phyloP scores from a whole-genome alignment of 2,113 vertebrate species.

The Equus quagga region DNA sequence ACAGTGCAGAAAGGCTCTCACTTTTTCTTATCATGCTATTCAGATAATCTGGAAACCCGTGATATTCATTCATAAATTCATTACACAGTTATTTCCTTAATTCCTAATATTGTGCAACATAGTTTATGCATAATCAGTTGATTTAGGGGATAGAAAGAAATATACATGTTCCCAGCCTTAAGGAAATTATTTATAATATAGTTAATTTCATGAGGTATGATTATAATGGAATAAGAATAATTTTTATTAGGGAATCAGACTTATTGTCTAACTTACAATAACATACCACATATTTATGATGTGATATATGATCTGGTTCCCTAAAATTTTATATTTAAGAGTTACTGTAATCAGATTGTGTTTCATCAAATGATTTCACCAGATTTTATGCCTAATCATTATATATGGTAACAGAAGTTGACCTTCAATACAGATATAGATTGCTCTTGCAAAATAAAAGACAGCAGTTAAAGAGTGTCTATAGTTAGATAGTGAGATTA shows the following conservation, averaged over 20 bases:
- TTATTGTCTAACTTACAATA: neutral
- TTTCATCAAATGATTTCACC: conserved; percentile 26
- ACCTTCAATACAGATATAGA: conserved; percentile 25
- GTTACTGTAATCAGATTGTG: neutral
- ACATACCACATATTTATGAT: neutral
- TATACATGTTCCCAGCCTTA: neutral
- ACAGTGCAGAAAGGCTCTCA: neutral
- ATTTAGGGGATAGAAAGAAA: neutral
- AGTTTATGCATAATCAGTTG: neutral
- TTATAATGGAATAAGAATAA: conserved; percentile 17
- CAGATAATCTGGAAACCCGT: neutral
- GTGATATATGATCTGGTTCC: neutral
- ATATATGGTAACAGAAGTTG: neutral
- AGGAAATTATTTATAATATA: neutral
- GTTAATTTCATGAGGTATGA: neutral
- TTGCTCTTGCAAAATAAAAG: conserved; percentile 34
- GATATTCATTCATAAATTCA: neutral
- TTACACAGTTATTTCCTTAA: neutral
- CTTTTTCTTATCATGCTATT: neutral
- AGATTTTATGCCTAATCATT: neutral
- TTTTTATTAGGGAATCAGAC: conserved; percentile 50
- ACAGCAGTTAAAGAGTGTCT: neutral
- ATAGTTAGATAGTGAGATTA: neutral
- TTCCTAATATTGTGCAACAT: neutral
- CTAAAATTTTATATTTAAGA: conserved; percentile 39